Conservation (phyloP, 2,113 vertebrate species). For the Pampusana beccarii region DNA sequence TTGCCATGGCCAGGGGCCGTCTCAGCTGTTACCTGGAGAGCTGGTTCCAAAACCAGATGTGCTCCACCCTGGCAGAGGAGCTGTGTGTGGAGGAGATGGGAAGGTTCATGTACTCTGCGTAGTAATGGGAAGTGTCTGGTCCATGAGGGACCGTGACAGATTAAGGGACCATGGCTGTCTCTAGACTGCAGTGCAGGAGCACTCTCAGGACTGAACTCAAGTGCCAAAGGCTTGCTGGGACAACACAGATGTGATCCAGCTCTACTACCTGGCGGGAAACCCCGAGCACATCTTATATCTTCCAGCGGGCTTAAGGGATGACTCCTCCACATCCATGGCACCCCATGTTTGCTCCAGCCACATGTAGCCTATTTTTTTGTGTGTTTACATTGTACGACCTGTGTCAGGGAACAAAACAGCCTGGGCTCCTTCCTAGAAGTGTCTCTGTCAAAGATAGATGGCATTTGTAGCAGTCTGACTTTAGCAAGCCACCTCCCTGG, state of each 20-base stretch:
- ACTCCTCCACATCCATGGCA: neutral
- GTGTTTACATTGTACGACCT: neutral
- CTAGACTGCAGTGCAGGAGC: neutral
- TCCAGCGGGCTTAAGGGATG: neutral
- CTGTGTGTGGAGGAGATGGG: neutral
- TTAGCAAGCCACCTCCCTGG: neutral
- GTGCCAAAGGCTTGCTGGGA: neutral
- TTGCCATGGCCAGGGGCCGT: neutral
- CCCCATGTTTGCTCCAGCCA: neutral
- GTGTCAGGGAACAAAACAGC: neutral
- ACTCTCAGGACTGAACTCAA: neutral
- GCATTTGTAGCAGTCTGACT: neutral
- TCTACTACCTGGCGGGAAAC: neutral
- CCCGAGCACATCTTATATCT: neutral
- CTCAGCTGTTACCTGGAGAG: neutral
- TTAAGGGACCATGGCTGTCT: neutral
- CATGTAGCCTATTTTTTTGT: neutral
- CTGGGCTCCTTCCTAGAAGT: neutral
- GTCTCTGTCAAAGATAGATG: neutral
- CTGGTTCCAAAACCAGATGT: neutral
- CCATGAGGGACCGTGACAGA: fast-evolving
- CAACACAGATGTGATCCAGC: neutral
- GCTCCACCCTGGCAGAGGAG: neutral
- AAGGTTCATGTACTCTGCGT: neutral
- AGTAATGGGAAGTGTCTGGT: neutral